Conservation (phyloP, 2,888 invertebrate species). For the Actias luna region DNA sequence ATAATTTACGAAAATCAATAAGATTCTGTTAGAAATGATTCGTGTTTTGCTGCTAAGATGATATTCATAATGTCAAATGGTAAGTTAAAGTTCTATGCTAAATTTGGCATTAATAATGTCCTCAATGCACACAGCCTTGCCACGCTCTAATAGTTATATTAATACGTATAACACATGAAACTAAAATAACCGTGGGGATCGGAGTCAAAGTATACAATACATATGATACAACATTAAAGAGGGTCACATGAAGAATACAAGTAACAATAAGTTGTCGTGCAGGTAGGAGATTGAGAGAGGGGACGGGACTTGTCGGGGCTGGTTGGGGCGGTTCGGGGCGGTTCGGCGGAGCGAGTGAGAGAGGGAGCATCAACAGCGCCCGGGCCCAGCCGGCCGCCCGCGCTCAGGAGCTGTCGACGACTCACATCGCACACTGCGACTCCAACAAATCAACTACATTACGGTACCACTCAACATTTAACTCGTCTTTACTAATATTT, state of each 20-base stretch:
- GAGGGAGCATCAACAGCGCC: constrained; percentile 48
- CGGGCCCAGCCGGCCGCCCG: constrained; percentile 33
- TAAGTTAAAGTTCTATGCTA: constrained; percentile 76
- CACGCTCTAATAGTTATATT: constrained; percentile 83
- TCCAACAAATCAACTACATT: constrained; percentile 78
- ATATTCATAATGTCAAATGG: constrained; percentile 71
- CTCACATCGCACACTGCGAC: constrained; percentile 62
- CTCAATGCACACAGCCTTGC: constrained; percentile 87
- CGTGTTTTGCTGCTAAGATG: constrained; percentile 74
- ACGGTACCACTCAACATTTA: constrained; percentile 80
- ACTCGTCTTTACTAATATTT: constrained; percentile 78
- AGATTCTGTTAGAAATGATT: constrained; percentile 69
- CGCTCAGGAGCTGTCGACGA: constrained; percentile 64
- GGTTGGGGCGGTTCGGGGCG: constrained; percentile 28
- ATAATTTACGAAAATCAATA: constrained; percentile 63
- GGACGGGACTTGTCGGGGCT: constrained; percentile 35
- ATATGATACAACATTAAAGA: constrained; percentile 76
- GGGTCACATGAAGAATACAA: constrained; percentile 75
- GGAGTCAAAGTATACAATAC: constrained; percentile 74
- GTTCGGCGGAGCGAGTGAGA: constrained; percentile 22
- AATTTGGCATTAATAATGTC: constrained; percentile 79
- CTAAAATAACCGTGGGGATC: constrained; percentile 79
- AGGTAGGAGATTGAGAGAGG: constrained; percentile 55
- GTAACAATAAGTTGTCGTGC: constrained; percentile 74
- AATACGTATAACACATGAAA: constrained; percentile 73